Conservation (phyloP, 2,888 invertebrate genomes). For the Vannuccia rotundouncinata region DNA sequence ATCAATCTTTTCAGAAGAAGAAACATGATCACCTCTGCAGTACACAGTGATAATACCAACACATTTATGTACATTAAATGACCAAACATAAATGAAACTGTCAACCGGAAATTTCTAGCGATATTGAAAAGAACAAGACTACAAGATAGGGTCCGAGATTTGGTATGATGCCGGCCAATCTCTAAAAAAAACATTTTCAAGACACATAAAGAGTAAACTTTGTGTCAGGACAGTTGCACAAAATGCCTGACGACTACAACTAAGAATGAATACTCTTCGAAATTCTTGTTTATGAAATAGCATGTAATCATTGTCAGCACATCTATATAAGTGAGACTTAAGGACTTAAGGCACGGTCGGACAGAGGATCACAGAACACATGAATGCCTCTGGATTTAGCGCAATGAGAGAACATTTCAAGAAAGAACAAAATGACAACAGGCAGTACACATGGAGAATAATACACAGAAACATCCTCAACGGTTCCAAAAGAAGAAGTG, state of each 20-base stretch:
- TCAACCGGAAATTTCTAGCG: not conserved
- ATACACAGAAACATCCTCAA: not conserved
- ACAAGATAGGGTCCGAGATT: not conserved
- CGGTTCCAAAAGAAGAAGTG: not conserved
- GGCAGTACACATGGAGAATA: not conserved
- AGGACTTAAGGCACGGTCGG: not conserved
- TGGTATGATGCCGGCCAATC: slow-evolving; percentile 7
- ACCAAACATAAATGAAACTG: not conserved
- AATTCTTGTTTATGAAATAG: not conserved
- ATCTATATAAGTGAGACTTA: not conserved
- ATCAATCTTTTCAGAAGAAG: not conserved
- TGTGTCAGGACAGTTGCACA: not conserved
- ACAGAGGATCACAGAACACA: not conserved
- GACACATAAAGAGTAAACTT: not conserved
- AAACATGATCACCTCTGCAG: not conserved
- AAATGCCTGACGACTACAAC: not conserved
- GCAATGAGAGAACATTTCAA: not conserved
- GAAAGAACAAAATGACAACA: not conserved
- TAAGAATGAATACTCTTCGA: not conserved
- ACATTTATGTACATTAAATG: slow-evolving; percentile 1
- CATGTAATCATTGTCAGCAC: slow-evolving; percentile 2
- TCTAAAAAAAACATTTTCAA: not conserved
- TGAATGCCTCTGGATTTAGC: not conserved
- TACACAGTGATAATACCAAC: not conserved
- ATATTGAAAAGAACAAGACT: not conserved